A percentile compares a stretch with the other conserved stretches of the same genome.
Conservation (phyloP, 2,113 vertebrate genomes). For the Hepsetus odoe region DNA sequence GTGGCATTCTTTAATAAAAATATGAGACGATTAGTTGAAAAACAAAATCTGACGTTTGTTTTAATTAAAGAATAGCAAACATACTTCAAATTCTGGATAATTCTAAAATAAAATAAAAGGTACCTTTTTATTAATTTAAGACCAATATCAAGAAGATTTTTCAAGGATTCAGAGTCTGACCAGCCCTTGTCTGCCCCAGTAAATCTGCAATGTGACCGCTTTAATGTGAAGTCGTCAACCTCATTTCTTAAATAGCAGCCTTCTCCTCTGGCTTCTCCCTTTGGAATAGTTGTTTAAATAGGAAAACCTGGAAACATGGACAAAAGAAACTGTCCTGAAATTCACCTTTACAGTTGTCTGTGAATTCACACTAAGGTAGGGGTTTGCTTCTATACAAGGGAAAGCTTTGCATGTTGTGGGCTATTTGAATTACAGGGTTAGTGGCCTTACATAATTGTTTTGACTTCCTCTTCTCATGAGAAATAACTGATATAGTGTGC, state of each 20-base stretch:
- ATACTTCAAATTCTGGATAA: too few relatives aligned
- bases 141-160: background rate
- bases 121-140: background rate
- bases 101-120: too few relatives aligned
- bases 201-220: conserved; percentile 14
- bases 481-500: background rate
- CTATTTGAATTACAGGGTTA: background rate
- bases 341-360: background rate
- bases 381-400: background rate
- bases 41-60: too few relatives aligned
- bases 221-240: conserved; percentile 24
- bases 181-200: background rate
- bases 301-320: conserved; percentile 2
- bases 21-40: too few relatives aligned
- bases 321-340: conserved; percentile 1
- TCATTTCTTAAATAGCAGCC: conserved; percentile 32
- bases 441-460: background rate
- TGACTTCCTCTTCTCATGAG: background rate
- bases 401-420: background rate
- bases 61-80: too few relatives aligned
- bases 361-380: background rate
- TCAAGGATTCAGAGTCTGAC: too few relatives aligned
- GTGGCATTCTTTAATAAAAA: too few relatives aligned
- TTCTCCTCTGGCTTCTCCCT: conserved; percentile 37
- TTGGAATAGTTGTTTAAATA: conserved; percentile 42